Evolutionary conservation across 2,888 invertebrate species (phyloP).

Genomic region (Carterocephalus palaemon): DNA sequence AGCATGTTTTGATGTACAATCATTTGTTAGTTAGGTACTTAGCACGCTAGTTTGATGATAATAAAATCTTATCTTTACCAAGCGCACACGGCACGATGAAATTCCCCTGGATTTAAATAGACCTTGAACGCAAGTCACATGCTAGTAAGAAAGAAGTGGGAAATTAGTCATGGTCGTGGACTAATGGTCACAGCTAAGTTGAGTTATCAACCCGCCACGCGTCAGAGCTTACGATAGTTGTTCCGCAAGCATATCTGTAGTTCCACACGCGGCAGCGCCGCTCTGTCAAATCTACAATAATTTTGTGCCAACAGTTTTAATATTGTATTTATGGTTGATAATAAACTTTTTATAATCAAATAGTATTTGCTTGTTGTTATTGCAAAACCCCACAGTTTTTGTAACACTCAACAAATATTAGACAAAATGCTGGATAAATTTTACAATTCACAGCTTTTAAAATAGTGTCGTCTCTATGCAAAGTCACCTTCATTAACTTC

Average conservation of each 20-base stretch:
- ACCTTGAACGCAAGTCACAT: no score
- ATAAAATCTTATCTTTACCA: not conserved
- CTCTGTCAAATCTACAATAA: conserved; percentile 45
- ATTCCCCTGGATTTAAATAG: not conserved
- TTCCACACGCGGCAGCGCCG: conserved; percentile 37
- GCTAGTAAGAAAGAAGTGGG: no score
- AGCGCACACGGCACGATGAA: not conserved
- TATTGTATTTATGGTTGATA: conserved; percentile 59
- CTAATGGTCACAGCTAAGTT: not conserved
- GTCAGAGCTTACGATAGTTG: conserved; percentile 13
- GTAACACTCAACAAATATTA: no score
- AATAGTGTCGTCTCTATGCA: no score
- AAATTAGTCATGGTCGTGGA: not conserved
- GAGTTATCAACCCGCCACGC: not conserved
- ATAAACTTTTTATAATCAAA: conserved; percentile 63
- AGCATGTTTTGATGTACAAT: conserved; percentile 11
- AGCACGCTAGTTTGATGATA: conserved; percentile 15
- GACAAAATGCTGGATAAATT: no score
- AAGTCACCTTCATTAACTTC: no score
- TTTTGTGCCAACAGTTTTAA: conserved; percentile 66
- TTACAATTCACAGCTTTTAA: no score
- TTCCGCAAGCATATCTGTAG: conserved; percentile 4
- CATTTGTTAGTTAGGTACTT: conserved; percentile 12
- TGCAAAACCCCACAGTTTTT: no score
- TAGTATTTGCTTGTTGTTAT: conserved; percentile 11